Conservation (phyloP, 2,797 vertebrate genomes). For the Gallinago stenura region DNA sequence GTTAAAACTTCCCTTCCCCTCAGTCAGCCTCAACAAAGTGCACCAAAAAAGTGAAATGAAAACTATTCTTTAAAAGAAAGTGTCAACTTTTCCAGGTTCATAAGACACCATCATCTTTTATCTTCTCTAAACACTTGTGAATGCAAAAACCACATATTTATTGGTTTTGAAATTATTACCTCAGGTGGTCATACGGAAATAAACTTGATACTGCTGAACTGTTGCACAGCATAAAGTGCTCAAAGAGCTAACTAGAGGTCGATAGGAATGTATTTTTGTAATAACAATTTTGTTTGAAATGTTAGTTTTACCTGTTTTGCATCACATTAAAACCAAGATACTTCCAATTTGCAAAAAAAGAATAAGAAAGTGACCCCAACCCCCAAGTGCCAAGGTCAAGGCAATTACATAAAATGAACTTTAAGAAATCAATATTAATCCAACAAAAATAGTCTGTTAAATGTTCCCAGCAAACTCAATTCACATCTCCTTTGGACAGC, state of each 20-base stretch:
- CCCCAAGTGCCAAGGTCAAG: not conserved
- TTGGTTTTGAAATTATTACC: not conserved
- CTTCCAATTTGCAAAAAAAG: not conserved
- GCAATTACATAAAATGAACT: slow-evolving; percentile 1
- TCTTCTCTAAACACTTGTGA: not conserved
- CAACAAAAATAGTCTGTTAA: not conserved
- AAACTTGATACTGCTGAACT: not conserved
- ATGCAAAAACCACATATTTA: not conserved
- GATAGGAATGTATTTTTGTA: not conserved
- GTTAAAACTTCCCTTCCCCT: not conserved
- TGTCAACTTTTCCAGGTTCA: not conserved
- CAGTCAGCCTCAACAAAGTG: not conserved
- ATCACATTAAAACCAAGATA: not conserved
- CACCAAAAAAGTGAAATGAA: not conserved
- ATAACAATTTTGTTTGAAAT: not conserved
- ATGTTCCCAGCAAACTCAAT: not conserved
- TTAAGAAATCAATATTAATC: slow-evolving; percentile 38
- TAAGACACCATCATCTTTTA: not conserved
- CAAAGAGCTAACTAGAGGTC: not conserved
- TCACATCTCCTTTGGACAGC: not conserved
- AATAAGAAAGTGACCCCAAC: not conserved
- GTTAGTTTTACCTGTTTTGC: not conserved
- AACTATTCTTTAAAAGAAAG: not conserved
- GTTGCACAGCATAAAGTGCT: not conserved
- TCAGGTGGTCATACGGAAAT: not conserved